Evolutionary conservation across 2,797 vertebrate genomes (phyloP), one percentile per base, ranked within the genome.

Genomic region (Sciaenops ocellatus): DNA sequence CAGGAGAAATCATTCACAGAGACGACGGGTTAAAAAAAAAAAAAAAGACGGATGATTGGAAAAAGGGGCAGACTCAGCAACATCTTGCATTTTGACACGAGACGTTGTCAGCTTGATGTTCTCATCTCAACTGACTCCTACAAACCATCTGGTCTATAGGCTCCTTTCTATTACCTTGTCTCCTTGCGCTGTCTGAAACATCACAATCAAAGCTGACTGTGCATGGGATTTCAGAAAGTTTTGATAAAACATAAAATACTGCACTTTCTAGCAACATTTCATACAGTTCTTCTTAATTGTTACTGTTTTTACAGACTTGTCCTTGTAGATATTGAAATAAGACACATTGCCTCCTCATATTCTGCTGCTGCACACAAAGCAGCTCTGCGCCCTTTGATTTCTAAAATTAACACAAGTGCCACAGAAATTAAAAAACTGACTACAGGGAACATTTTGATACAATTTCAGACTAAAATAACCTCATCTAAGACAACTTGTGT

Each of bases 91-190:
- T 69, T 20, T 78, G 80, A 84, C 60, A 81, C 34, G 9, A 70
- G 57, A 51, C 1, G 73, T 59, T 79, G 77, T 86, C 84, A 86
- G 80, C 78, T 75, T 69, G 85, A 80, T 85, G 85, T 94, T 94
- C 88, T 86, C 77, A 78, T 87, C 89, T 89, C 89, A 90, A 60
- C 87, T 86, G 89, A 92, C 85, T 93, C 70, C 46, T 78, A 57
- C 57, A 68, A 81, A 88, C 93, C 90, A 91, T 89, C 86, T 88
- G 85, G 60, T 90, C 75, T 22, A 69, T 24, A 83, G 60, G 80
- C 74, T 84, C 70, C 83, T 69, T 20, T 72, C 73, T 15, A 61
- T 73, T 56, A 54, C 65, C 55, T 67, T 2, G 22, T 59, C 62
- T 47, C n/a, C 61, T 73, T 18, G 15, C 17, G 60, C 80, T 69